Conservation (phyloP, 2,113 vertebrate species). For the Scatophagus argus region DNA sequence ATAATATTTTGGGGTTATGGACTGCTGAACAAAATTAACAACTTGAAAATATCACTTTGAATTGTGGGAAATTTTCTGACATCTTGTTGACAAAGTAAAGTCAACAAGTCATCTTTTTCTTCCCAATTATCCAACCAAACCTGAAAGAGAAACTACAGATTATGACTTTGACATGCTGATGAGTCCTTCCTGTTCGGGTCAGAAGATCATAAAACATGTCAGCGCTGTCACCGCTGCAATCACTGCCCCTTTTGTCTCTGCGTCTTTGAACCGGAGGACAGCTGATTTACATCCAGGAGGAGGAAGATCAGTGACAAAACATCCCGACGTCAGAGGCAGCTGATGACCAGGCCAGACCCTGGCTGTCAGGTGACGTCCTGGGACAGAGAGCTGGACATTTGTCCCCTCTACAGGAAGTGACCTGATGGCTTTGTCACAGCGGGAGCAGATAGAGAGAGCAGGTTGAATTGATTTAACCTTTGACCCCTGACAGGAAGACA, state of each 20-base stretch:
- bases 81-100: no score
- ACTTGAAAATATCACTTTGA: no score
- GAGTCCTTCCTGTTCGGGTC: conserved; percentile 41
- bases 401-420: conserved; percentile 73
- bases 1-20: no score
- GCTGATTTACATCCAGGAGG: conserved; percentile 37
- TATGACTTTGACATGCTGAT: neutral
- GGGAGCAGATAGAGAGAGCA: conserved; percentile 62
- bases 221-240: conserved; percentile 44
- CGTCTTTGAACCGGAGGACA: conserved; percentile 25
- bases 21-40: no score
- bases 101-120: neutral
- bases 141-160: neutral
- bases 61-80: no score
- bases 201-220: conserved; percentile 47
- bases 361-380: neutral
- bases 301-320: conserved; percentile 57
- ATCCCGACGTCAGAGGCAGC: conserved; percentile 44
- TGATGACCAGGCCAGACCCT: conserved; percentile 63
- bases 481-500: conserved; percentile 42
- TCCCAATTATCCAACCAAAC: neutral
- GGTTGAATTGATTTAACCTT: conserved; percentile 73
- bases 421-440: conserved; percentile 48
- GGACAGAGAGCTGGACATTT: conserved; percentile 52
- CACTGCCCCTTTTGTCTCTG: conserved; percentile 17